Base-by-base conservation (phyloP, 53 echinoderm and acorn worm genomes). In the Apostichopus leukothele region DNA sequence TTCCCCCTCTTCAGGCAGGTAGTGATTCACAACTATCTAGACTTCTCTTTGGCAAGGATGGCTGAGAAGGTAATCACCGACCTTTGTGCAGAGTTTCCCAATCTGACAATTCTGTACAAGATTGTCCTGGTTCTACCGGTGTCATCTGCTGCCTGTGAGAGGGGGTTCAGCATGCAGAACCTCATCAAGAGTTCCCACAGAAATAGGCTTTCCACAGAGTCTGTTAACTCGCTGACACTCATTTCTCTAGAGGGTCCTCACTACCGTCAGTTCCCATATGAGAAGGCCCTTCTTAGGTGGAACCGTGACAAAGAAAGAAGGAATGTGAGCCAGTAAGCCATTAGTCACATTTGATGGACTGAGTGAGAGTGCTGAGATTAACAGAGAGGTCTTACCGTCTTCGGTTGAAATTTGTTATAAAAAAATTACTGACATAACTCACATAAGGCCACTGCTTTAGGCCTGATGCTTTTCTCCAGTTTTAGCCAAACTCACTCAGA, bases 1-100 rank as follows among this genome's bases (percentile, higher is more conserved):
- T 86, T 86, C 25, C 86, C 86, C 9, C 51, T 86, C 9, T 86
- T 60, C 14, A 86, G 26, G 67, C 86, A 60, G 86, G 9, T 86
- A n/a, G 26, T 86, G 8, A n/a, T 86, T 5, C 10, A 86, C 51
- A 86, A 86, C 14, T 63, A 68, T 39, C 67, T 86, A 26, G 53
- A 14, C 67, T 66, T 68, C 71, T 13, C 67, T 12, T 86, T 86
- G 18, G 86, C 18, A 63, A 20, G 14, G 26, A 86, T 86, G 63
- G 63, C 66, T 11, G 27, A 79, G 50, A 79, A 79, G 50, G 80
- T 79, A 79, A 79, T 79, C 53, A 50, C 51, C 7, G 86, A 86
- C 3, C 16, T 86, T 11, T 13, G 23, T 86, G 67, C 67, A 67
- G 51, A 86, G 51, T 86, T 86, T 51, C 50, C 50, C 52, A 21